phyloP scores from a whole-genome alignment of 1,140 invertebrate species.

The Listronotus oregonensis region DNA sequence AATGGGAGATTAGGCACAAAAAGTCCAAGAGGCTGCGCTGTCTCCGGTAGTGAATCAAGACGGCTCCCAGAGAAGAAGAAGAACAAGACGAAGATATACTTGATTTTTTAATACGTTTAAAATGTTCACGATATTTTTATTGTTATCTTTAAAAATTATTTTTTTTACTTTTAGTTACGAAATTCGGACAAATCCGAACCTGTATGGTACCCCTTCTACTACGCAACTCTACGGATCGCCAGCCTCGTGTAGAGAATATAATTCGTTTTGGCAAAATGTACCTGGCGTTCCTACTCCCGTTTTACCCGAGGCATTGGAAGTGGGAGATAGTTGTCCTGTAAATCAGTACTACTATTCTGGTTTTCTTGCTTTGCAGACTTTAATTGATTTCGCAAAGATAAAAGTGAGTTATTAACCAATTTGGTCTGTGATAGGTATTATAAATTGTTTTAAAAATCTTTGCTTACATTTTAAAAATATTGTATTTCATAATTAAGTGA shows the following conservation, averaged over 20 bases:
- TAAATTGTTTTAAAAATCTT: too few relatives aligned
- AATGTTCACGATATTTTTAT: too few relatives aligned
- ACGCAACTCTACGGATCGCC: slow-evolving; percentile 66
- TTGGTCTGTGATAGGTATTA: background rate
- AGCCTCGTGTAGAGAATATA: slow-evolving; percentile 68
- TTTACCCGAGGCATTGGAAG: slow-evolving; percentile 61
- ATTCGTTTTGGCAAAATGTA: slow-evolving; percentile 65
- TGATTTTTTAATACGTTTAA: too few relatives aligned
- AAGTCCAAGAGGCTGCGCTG: too few relatives aligned
- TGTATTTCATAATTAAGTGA: too few relatives aligned
- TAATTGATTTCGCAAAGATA: slow-evolving; percentile 75
- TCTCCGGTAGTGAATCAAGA: too few relatives aligned
- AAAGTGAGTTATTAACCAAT: slow-evolving; percentile 56
- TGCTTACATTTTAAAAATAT: too few relatives aligned
- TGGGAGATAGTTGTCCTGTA: slow-evolving; percentile 71
- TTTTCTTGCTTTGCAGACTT: slow-evolving; percentile 72
- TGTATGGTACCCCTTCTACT: slow-evolving; percentile 66
- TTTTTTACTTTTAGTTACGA: slow-evolving; percentile 63
- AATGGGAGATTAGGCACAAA: too few relatives aligned
- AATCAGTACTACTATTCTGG: slow-evolving; percentile 76
- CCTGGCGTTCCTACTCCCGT: slow-evolving; percentile 48
- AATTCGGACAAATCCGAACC: slow-evolving; percentile 72
- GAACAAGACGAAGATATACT: too few relatives aligned
- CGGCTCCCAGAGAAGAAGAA: too few relatives aligned
- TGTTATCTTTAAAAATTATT: too few relatives aligned